phyloP scores from a whole-genome alignment of 2,797 vertebrate genomes.

The Alosa sapidissima region DNA sequence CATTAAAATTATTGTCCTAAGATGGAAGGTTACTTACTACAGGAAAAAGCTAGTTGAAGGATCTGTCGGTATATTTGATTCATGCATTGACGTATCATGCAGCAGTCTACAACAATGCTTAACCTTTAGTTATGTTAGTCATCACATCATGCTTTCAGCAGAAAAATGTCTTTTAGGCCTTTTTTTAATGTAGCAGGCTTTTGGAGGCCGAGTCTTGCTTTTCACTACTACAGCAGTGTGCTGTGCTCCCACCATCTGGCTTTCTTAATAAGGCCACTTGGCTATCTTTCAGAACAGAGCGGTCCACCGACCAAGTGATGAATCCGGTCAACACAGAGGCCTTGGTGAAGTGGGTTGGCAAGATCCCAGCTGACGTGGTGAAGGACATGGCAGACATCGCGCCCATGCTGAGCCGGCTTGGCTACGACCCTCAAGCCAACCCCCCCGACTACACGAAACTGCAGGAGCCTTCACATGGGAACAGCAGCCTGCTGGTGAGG shows the following conservation, averaged over 20 bases:
- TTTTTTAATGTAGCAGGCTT: not conserved
- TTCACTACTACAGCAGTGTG: not conserved
- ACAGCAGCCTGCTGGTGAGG: conserved; percentile 61
- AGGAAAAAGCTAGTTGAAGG: too few relatives aligned
- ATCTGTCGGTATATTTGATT: too few relatives aligned
- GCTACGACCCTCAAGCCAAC: conserved; percentile 84
- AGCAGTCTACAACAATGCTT: too few relatives aligned
- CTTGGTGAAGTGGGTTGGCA: conserved; percentile 81
- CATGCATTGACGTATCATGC: not conserved
- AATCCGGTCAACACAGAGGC: conserved; percentile 86
- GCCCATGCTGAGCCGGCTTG: conserved; percentile 81
- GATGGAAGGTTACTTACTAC: not conserved
- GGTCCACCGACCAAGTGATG: conserved; percentile 88
- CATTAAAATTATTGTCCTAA: not conserved
- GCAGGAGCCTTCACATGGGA: conserved; percentile 68
- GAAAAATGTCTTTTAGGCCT: too few relatives aligned
- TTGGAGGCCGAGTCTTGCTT: not conserved
- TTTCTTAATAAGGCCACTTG: not conserved
- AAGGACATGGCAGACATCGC: conserved; percentile 84
- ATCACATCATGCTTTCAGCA: too few relatives aligned
- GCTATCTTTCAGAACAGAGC: conserved; percentile 68
- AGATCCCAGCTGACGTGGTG: conserved; percentile 81
- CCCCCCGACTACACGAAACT: conserved; percentile 81
- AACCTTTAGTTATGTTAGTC: too few relatives aligned
- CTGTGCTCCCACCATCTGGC: not conserved